Evolutionary conservation across 1,140 invertebrate species (phyloP).

Genomic region (Sitobion miscanthi): DNA sequence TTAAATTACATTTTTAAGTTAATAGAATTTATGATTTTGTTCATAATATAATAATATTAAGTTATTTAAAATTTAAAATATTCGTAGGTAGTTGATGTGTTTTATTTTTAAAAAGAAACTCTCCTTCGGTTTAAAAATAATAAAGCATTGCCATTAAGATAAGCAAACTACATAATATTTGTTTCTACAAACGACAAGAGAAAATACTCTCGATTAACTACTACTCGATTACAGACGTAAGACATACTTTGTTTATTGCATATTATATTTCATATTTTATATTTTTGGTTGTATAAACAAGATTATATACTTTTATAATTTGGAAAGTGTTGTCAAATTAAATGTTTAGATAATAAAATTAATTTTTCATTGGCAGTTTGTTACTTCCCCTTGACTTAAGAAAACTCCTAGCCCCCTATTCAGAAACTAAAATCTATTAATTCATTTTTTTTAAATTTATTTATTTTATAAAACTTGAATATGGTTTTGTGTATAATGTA

Average conservation of each 20-base stretch:
- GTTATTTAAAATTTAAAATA: no score
- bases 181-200: background rate
- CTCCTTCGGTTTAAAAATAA: background rate
- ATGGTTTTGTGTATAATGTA: background rate
- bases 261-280: no score
- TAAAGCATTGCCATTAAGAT: conserved; percentile 20
- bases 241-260: background rate
- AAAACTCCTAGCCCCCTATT: background rate
- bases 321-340: background rate
- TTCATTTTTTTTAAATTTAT: background rate
- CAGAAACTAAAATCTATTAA: background rate
- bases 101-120: background rate
- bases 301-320: background rate
- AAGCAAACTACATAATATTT: background rate
- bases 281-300: background rate
- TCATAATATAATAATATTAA: background rate
- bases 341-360: background rate
- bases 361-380: background rate
- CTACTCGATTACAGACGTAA: background rate
- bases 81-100: background rate
- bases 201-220: background rate
- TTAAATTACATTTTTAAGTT: background rate
- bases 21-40: background rate
- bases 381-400: background rate
- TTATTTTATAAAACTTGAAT: background rate